These are phyloP conservation scores for Botrylloides violaceus DNA, from an alignment of 23 tunicate genomes.

Conservation along the genomic window DNA sequence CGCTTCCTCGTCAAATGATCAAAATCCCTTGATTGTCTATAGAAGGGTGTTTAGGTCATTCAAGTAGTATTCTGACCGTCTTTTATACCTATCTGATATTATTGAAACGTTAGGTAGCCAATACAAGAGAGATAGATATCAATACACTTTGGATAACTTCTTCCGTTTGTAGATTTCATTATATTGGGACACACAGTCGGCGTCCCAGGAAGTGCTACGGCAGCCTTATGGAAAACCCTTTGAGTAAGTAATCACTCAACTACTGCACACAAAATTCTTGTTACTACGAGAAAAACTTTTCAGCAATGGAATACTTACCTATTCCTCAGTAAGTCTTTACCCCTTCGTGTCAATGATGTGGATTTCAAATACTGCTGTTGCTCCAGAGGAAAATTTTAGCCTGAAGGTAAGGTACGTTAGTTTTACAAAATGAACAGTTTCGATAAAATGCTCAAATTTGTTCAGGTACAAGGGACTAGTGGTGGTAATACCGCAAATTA, in stretches of 20 bases:
- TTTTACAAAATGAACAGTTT: no score
- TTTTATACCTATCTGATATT: no score
- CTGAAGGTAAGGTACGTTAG: background rate
- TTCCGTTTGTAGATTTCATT: background rate
- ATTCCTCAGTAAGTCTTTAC: slow-evolving; percentile 2
- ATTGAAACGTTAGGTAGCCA: no score
- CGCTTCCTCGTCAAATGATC: no score
- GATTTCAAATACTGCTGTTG: slow-evolving; percentile 6
- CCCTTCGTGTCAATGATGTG: slow-evolving; percentile 27
- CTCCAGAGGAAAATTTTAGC: background rate
- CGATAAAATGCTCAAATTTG: no score
- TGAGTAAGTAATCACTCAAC: background rate
- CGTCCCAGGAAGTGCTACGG: background rate
- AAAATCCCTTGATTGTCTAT: no score
- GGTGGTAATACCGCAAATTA: background rate
- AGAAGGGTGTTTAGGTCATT: no score
- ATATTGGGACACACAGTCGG: background rate
- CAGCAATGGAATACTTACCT: background rate
- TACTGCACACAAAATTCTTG: no score
- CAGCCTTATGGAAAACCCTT: slow-evolving; percentile 21
- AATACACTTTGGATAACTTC: no score
- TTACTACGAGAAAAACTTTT: background rate
- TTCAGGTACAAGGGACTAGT: background rate
- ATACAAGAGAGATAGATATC: no score
- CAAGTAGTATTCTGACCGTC: no score